Evolutionary conservation across 2,113 vertebrate species (phyloP).

Genomic region (Albula goreensis): DNA sequence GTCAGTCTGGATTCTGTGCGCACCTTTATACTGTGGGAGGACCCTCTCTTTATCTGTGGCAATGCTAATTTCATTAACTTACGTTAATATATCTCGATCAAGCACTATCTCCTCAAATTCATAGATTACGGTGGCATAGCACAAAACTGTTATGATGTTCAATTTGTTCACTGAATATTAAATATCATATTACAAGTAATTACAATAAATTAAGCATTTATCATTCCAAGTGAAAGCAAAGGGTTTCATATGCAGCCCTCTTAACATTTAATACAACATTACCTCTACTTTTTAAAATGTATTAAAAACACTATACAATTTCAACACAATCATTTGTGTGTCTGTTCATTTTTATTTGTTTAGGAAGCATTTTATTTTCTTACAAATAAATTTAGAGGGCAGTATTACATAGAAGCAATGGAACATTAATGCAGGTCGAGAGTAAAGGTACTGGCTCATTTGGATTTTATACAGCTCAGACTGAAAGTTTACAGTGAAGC

Average conservation of each 20-base stretch:
- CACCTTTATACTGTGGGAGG: neutral
- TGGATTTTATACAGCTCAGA: neutral
- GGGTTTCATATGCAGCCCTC: neutral
- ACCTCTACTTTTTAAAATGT: neutral
- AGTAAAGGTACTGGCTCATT: neutral
- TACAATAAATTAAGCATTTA: neutral
- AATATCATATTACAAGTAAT: neutral
- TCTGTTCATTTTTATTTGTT: neutral
- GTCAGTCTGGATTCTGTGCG: neutral
- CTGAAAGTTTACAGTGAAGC: neutral
- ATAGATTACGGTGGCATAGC: neutral
- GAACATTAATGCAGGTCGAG: too few species aligned
- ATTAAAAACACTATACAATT: neutral
- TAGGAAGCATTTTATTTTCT: neutral
- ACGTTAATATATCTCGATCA: neutral
- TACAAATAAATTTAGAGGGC: neutral
- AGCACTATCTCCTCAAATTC: neutral
- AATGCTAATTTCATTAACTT: neutral
- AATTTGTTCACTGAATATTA: neutral
- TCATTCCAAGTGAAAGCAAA: neutral
- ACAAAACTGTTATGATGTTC: neutral
- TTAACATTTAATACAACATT: neutral
- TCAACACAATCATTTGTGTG: neutral
- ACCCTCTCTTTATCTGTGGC: neutral
- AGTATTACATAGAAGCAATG: neutral